These are phyloP conservation scores for Arothron firmamentum DNA, from an alignment of 2,113 vertebrate species.

Conservation along the genomic window DNA sequence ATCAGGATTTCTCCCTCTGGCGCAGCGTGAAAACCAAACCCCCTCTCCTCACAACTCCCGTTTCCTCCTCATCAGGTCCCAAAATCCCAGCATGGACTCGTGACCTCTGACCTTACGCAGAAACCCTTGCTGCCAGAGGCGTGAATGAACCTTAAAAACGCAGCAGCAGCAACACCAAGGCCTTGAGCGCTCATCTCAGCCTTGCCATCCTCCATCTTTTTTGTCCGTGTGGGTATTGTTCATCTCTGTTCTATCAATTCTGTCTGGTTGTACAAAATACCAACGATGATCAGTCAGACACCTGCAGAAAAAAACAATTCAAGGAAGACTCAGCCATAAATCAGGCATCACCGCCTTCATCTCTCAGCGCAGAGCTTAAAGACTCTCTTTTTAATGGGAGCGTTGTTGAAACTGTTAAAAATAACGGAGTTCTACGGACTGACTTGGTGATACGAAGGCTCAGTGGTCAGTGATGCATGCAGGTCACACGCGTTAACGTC, in stretches of 20 bases:
- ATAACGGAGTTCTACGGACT: not conserved
- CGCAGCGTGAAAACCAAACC: slow-evolving; percentile 28
- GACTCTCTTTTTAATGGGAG: too few species aligned
- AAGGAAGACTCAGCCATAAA: too few species aligned
- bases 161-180: slow-evolving; percentile 15
- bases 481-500: slow-evolving; percentile 41
- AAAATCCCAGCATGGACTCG: slow-evolving; percentile 8
- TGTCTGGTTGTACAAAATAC: not conserved
- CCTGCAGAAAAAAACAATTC: too few species aligned
- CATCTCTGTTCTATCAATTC: not conserved
- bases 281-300: not conserved
- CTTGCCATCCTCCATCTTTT: slow-evolving; percentile 17
- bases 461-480: slow-evolving; percentile 46
- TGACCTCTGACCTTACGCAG: slow-evolving; percentile 34
- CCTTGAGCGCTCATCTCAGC: slow-evolving; percentile 27
- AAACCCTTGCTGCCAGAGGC: slow-evolving; percentile 25
- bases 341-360: too few species aligned
- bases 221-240: slow-evolving; percentile 18
- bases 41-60: slow-evolving; percentile 9
- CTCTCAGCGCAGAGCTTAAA: too few species aligned
- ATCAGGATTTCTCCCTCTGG: slow-evolving; percentile 29
- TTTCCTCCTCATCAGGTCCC: slow-evolving; percentile 12
- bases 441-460: slow-evolving; percentile 13
- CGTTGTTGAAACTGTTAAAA: not conserved
- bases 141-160: slow-evolving; percentile 10